Evolutionary conservation across 2,888 invertebrate species (phyloP), one percentile per base, ranked within the genome.

Genomic region (Pilophorus perplexus): DNA sequence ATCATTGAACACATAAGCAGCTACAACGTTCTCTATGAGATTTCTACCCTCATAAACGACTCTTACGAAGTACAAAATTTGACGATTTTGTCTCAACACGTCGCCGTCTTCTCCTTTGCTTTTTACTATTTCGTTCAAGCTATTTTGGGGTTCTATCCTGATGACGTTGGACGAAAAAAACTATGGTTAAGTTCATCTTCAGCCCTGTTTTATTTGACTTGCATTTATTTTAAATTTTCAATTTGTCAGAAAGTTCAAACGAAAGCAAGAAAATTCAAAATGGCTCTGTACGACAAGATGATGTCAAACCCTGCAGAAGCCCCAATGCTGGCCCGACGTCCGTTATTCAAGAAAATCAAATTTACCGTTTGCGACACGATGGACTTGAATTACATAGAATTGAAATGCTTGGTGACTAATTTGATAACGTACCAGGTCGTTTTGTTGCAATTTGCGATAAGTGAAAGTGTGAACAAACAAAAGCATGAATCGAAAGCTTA

Each of bases 181-280:
- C 2, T 28, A 14, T 52, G 14, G 28, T 16, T 52, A 18, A 16
- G 27, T 6, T 28, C 52, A 3, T 16, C 16, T 14, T 52, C 28
- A 6, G 12, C 28, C 12, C 2, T 5, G 3, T 8, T 52, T 5
- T 28, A 52, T 28, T 2, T 28, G 18, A 6, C 10, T 14, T 1
- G 23, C 18, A 28, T 52, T 3, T 28, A 6, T 16, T 6, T 28
- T 18, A 52, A 28, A 28, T 52, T 52, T 16, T 1, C 10, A 12
- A 6, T 52, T 28, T 52, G 52, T 52, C 28, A 52, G 8, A 28
- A 23, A 14, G 10, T 25, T 2, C 10, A 52, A 3, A 16, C 14
- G n/a, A 52, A 52, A 52, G 52, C 52, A 5, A 28, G 16, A 16
- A 18, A 52, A 2, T 28, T 52, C 28, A 28, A 52, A 27, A 28